A percentile compares a stretch with the other conserved stretches of the same genome.
These are phyloP conservation scores for Triplophysa tibetana DNA, from an alignment of 2,113 vertebrate genomes.

Conservation along the genomic window DNA sequence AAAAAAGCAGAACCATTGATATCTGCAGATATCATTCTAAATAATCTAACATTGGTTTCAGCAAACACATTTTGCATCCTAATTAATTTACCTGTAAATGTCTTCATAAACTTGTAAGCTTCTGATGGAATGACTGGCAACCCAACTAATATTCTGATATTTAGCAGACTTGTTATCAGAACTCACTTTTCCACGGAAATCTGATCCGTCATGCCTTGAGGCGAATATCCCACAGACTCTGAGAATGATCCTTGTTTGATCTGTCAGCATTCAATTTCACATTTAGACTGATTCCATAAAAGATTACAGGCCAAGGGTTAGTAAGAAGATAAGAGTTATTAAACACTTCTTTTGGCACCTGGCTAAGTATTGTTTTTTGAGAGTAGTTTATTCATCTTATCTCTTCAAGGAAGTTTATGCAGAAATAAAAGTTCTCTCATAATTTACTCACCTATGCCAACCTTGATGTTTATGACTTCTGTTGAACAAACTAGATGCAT, in stretches of 20 bases:
- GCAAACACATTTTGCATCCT: too few species aligned
- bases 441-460: too few species aligned
- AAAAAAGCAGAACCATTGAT: too few species aligned
- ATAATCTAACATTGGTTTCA: too few species aligned
- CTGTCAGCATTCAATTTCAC: conserved; percentile 7
- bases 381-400: too few species aligned
- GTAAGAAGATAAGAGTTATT: background rate
- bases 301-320: background rate
- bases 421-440: too few species aligned
- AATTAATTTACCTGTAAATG: too few species aligned
- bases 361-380: too few species aligned
- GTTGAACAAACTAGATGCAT: too few species aligned
- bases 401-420: too few species aligned
- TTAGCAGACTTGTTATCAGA: background rate
- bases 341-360: background rate
- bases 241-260: background rate
- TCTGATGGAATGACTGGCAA: background rate
- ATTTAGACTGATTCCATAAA: background rate
- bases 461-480: too few species aligned
- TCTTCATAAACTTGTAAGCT: background rate
- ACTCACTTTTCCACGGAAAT: background rate
- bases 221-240: background rate
- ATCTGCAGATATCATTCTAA: too few species aligned
- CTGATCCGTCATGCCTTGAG: background rate
- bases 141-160: background rate